Evolutionary conservation across 2,113 vertebrate species (phyloP).

Genomic region (Labrus mixtus): DNA sequence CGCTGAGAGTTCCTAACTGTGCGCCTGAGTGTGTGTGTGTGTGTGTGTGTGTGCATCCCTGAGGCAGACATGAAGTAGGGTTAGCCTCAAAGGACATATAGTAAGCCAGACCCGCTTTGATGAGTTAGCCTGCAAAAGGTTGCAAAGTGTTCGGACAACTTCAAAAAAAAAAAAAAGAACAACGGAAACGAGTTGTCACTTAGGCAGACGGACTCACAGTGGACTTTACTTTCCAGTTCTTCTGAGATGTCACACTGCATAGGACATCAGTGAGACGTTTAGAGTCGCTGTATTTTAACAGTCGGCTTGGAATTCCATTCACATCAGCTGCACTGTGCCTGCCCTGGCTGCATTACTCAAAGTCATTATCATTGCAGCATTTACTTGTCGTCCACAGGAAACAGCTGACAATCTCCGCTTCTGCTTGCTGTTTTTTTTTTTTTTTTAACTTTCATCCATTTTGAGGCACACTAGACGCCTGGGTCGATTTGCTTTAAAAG

Average conservation of each 20-base stretch:
- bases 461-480: background rate
- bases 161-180: constrained; percentile 28
- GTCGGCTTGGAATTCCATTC: background rate
- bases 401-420: background rate
- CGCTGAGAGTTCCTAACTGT: background rate
- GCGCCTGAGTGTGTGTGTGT: constrained; percentile 45
- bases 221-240: constrained; percentile 13
- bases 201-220: background rate
- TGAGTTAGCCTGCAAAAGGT: constrained; percentile 19
- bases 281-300: background rate
- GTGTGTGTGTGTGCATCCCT: constrained; percentile 39
- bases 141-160: constrained; percentile 24
- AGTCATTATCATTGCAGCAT: background rate
- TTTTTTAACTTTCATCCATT: background rate
- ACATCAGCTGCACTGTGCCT: background rate
- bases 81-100: constrained; percentile 19
- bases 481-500: background rate
- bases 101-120: background rate
- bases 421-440: no score
- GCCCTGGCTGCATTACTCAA: background rate
- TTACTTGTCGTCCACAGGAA: constrained; percentile 14
- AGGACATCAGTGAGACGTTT: constrained; percentile 1
- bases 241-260: constrained; percentile 6
- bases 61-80: constrained; percentile 22
- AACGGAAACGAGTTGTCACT: background rate